phyloP scores from a whole-genome alignment of 2,797 vertebrate genomes.

The Benthosema pterotum region DNA sequence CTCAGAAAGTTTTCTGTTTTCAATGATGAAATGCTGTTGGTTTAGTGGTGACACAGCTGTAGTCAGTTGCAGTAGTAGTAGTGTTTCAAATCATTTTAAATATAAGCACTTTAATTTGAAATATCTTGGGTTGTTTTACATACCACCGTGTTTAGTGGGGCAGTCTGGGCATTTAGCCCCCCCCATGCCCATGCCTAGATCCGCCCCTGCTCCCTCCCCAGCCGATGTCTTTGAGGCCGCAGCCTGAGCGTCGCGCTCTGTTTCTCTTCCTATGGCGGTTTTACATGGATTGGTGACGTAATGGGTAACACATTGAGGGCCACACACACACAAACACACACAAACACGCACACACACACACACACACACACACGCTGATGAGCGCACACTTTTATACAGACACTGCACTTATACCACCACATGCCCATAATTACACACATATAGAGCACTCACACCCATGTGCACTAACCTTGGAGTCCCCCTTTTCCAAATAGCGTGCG shows the following conservation, averaged over 20 bases:
- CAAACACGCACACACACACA: conserved; percentile 3
- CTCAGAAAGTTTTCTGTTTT: too few species aligned
- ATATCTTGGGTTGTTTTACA: too few species aligned
- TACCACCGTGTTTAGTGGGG: too few species aligned
- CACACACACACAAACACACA: conserved; percentile 64
- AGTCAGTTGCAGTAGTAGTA: too few species aligned
- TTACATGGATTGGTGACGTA: conserved; percentile 80
- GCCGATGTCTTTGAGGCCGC: conserved; percentile 77
- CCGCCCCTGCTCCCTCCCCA: conserved; percentile 67
- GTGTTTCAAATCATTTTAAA: too few species aligned
- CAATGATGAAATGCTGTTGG: too few species aligned
- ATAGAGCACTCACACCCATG: conserved; percentile 76
- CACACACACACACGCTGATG: conserved; percentile 41
- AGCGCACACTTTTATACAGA: conserved; percentile 69
- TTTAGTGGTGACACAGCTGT: too few species aligned
- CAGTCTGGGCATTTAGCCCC: too few species aligned
- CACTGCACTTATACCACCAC: conserved; percentile 73
- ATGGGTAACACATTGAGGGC: conserved; percentile 80
- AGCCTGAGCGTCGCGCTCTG: conserved; percentile 73
- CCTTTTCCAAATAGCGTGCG: conserved; percentile 73
- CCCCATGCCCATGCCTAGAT: too few species aligned
- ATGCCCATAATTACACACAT: conserved; percentile 79
- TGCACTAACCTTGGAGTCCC: conserved; percentile 78
- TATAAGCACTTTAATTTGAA: too few species aligned
- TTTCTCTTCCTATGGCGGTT: conserved; percentile 76